Percentiles rank a stretch among this genome's conserved stretches.
These are phyloP conservation scores for Microcaecilia unicolor DNA, from an alignment of 2,797 vertebrate genomes.

Conservation along the genomic window DNA sequence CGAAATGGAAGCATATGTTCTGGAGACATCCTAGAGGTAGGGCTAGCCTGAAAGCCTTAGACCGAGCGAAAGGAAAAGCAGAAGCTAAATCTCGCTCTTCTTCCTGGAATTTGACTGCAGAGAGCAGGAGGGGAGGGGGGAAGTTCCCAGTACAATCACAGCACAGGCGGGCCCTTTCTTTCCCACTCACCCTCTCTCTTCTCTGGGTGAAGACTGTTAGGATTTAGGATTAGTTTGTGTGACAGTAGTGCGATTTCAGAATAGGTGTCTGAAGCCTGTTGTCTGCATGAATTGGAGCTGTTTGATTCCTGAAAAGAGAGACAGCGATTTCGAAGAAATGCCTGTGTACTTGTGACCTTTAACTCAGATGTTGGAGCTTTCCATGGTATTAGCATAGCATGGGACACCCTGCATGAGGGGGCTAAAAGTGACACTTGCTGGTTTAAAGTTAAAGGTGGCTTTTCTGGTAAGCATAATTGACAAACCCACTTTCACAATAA, in stretches of 20 bases:
- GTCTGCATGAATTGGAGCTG: not conserved
- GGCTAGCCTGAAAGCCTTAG: constrained; percentile 24
- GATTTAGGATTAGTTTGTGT: constrained; percentile 9
- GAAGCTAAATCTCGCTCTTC: constrained; percentile 35
- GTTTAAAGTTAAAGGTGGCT: too few species aligned
- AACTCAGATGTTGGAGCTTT: constrained; percentile 47
- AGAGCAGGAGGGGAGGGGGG: constrained; percentile 22
- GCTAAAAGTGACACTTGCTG: too few species aligned
- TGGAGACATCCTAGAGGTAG: constrained; percentile 69
- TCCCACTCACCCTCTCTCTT: not conserved
- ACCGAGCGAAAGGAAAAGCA: constrained; percentile 17
- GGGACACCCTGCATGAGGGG: constrained; percentile 22
- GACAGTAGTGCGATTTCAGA: constrained; percentile 12
- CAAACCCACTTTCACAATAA: too few species aligned
- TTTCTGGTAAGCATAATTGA: too few species aligned
- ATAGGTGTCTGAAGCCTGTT: not conserved
- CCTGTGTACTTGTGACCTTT: constrained; percentile 44
- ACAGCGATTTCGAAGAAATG: constrained; percentile 15
- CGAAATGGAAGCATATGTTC: constrained; percentile 64
- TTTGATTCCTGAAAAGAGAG: not conserved
- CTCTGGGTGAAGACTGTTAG: constrained; percentile 15
- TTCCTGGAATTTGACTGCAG: constrained; percentile 18
- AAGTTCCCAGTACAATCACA: constrained; percentile 28
- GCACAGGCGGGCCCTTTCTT: constrained; percentile 11
- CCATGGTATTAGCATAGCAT: constrained; percentile 26